Conservation (phyloP, 2,888 invertebrate genomes). For the Andrena bucephala region DNA sequence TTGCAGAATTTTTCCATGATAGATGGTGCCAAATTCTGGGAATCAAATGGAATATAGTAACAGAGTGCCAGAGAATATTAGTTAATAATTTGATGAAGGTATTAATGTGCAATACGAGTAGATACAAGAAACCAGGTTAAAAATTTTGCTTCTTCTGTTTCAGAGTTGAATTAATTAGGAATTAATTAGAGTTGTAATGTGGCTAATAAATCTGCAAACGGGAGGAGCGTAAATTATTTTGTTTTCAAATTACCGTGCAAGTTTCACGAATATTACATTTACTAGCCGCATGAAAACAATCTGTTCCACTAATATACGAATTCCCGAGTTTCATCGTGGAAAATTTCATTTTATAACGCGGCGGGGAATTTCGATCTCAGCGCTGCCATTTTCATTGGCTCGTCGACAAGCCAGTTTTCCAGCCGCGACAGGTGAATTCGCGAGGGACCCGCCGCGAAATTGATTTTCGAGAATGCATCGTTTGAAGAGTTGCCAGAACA, state of each 20-base stretch:
- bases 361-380: constrained; percentile 34
- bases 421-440: constrained; percentile 58
- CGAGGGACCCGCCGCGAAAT: constrained; percentile 62
- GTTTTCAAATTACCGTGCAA: too few relatives aligned
- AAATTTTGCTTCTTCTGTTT: too few relatives aligned
- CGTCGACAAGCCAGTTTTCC: constrained; percentile 38
- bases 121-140: too few relatives aligned
- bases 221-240: too few relatives aligned
- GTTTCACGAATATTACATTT: too few relatives aligned
- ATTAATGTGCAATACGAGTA: too few relatives aligned
- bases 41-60: neutral
- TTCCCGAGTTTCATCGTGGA: neutral
- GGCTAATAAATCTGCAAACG: too few relatives aligned
- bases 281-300: neutral
- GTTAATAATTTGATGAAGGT: neutral
- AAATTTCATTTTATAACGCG: constrained; percentile 32
- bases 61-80: neutral
- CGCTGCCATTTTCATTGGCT: constrained; percentile 61
- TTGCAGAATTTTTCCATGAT: neutral
- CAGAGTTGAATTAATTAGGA: too few relatives aligned
- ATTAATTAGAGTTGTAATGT: too few relatives aligned
- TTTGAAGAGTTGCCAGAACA: constrained; percentile 74
- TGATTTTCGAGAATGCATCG: constrained; percentile 74
- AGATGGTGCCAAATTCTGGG: neutral
- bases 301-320: constrained; percentile 3